Evolutionary conservation across 2,888 invertebrate species (phyloP), one percentile per base, ranked within the genome.

Genomic region (Stratiomys singularior): DNA sequence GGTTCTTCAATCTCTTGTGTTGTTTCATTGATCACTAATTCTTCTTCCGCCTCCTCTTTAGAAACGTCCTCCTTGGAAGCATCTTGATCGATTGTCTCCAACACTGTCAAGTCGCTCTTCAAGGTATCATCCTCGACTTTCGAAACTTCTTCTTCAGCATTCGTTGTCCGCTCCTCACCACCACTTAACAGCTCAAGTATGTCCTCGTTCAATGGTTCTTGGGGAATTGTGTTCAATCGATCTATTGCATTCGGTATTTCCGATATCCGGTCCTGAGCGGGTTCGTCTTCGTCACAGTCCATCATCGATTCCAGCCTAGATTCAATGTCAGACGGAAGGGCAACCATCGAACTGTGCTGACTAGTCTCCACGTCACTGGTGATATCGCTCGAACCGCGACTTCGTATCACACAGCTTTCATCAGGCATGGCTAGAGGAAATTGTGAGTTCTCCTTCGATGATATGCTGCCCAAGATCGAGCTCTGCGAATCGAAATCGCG

Each of bases 351-450:
- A 52, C 87, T 87, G 81, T 87, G 87, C 78, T 87, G 87, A 79
- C 87, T 87, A 71, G 87, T 86, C 80, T 87, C 87, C 66, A 87
- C 81, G 78, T 87, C 87, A 80, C 87, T 87, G 18, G 87, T 87
- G 0, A 87, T 84, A 37, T 87, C 87, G 78, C 87, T 87, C 0
- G 87, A 87, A 0, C 87, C 87, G 3, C 87, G 84, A 78, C 87
- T 87, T 66, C 86, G 84, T 78, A 87, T 84, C 25, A 87, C 87
- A 80, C 86, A 86, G 78, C 85, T 85, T 63, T 87, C 87, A 80
- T 87, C 87, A 23, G 83, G 84, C 37, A 85, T 83, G 1, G 83
- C 83, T 1, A 84, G 83, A 47, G 84, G 80, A 63, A 80, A 78
- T 72, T 77, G 80, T 23, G 76, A 64, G 0, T 60, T 81, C 11